phyloP scores from a whole-genome alignment of 2,113 vertebrate genomes.

The Scortum barcoo region DNA sequence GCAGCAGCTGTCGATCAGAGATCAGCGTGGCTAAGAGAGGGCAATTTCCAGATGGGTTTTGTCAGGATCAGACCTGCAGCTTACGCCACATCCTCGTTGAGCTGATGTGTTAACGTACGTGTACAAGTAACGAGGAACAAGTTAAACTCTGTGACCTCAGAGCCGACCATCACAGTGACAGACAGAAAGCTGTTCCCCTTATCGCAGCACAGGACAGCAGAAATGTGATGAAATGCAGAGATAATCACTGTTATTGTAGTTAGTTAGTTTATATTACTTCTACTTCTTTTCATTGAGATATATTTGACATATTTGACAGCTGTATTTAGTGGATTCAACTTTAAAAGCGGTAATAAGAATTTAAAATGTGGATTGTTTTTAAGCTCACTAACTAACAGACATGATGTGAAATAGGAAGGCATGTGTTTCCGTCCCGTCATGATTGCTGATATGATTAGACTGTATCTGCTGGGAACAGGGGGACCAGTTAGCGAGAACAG shows the following conservation, averaged over 20 bases:
- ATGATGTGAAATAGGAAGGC: background rate
- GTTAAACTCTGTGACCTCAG: conserved; percentile 16
- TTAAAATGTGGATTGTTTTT: background rate
- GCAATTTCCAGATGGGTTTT: background rate
- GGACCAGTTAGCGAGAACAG: background rate
- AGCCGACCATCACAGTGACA: background rate
- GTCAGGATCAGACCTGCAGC: background rate
- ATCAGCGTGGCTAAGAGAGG: background rate
- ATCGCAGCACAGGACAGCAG: background rate
- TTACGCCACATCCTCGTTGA: background rate
- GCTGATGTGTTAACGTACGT: background rate
- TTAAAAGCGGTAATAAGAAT: background rate
- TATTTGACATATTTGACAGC: background rate
- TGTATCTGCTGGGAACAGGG: conserved; percentile 5
- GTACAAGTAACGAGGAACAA: background rate
- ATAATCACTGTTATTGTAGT: no score
- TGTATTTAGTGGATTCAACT: no score
- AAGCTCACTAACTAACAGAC: background rate
- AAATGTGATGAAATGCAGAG: background rate
- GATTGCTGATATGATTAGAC: background rate
- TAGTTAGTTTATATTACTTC: no score
- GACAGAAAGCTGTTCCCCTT: background rate
- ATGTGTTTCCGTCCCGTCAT: background rate
- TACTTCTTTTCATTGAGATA: no score
- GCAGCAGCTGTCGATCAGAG: background rate